Base-by-base conservation (phyloP, 2,113 vertebrate genomes). In the Equus quagga region DNA sequence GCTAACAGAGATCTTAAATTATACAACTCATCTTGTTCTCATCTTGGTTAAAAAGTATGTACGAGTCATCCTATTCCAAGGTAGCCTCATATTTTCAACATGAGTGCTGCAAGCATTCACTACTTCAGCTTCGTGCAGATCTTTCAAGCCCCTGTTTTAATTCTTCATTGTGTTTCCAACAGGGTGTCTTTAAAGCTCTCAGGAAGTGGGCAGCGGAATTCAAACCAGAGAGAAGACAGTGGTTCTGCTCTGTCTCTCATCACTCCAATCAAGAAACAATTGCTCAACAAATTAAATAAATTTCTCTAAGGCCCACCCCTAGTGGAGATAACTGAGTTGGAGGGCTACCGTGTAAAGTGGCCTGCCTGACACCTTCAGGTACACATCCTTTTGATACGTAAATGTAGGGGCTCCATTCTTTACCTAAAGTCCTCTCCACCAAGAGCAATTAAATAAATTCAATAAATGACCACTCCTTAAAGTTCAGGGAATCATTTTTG, bases 1-100 rank as follows among this genome's bases (percentile, higher is more conserved):
- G 54, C 60, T 58, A 92, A 80, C 6, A 96, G 60, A 84, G 97
- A 91, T 69, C 9, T 72, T 84, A 67, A 36, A 36, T 18, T 49
- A 8, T 24, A 33, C 58, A 76, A 18, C 36, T 73, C 26, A 36
- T 60, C 62, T 26, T 23, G 21, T 49, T 76, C 79, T 73, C 85
- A 41, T 58, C 26, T 67, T 92, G 62, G 5, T 60, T 84, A 41
- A 31, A 62, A 92, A 75, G n/a, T 14, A 31, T 64, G 46, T 41
- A 49, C 49, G 31, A 54, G 67, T 62, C 85, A 64, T 76, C 49
- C 33, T 75, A 64, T 62, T 67, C n/a, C 9, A 72, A 9, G 19
- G 2, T 5, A n/a, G 24, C 64, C 46, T 65, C 73, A 36, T 11
- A 17, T 75, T 76, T 86, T 85, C 84, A 51, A 1, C 1, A 0